These are phyloP conservation scores for Caenorhabditis remanei DNA, from an alignment of 1,140 invertebrate genomes.

Conservation along the genomic window DNA sequence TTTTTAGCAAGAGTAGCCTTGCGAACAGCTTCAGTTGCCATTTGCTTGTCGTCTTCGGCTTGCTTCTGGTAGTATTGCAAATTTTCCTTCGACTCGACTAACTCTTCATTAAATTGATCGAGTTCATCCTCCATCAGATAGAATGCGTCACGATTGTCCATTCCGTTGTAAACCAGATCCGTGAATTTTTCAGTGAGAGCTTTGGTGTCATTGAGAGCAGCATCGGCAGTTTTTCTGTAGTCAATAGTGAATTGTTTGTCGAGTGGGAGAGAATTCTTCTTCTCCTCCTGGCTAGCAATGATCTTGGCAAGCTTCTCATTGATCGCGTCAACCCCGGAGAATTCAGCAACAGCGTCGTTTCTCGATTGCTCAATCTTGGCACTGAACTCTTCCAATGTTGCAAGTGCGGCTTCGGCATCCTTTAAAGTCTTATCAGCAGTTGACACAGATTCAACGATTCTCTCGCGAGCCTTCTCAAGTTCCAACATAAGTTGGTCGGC, in stretches of 20 bases:
- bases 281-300: not conserved
- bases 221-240: conserved; percentile 38
- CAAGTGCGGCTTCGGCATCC: conserved; percentile 64
- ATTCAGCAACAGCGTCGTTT: conserved; percentile 70
- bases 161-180: conserved; percentile 64
- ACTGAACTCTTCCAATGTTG: conserved; percentile 69
- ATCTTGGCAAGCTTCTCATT: conserved; percentile 26
- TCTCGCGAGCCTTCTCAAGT: conserved; percentile 65
- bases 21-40: conserved; percentile 63
- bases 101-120: conserved; percentile 61
- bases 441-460: conserved; percentile 68
- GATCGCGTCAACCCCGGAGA: conserved; percentile 70
- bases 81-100: conserved; percentile 60
- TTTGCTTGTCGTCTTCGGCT: conserved; percentile 57
- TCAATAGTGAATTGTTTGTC: conserved; percentile 7
- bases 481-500: conserved; percentile 65
- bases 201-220: conserved; percentile 43
- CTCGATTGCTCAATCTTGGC: conserved; percentile 74
- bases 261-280: conserved; percentile 19
- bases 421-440: conserved; percentile 68
- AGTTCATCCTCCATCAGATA: conserved; percentile 59
- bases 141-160: conserved; percentile 64
- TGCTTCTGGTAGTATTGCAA: conserved; percentile 65
- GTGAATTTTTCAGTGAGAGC: conserved; percentile 48
- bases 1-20: conserved; percentile 67